A percentile compares a stretch with the other conserved stretches of the same genome.
Conservation (phyloP, 2,888 invertebrate species). For the Drosophila barbarae region DNA sequence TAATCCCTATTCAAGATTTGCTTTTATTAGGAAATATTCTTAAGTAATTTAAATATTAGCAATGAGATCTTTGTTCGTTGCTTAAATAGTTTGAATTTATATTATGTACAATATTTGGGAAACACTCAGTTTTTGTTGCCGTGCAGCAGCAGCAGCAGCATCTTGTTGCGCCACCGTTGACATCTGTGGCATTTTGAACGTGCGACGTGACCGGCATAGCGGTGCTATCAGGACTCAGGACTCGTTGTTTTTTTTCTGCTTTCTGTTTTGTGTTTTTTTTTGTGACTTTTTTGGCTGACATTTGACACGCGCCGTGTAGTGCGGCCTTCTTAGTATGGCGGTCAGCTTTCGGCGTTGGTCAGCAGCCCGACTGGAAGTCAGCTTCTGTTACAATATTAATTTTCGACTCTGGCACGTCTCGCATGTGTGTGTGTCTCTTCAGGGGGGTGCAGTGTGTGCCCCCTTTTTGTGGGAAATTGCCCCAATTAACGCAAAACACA, state of each 20-base stretch:
- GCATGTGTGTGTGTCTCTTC: conserved; percentile 32
- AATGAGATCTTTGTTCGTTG: too few species aligned
- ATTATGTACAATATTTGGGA: rapidly evolving
- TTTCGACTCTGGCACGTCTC: conserved; percentile 53
- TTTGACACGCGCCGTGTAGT: conserved; percentile 67
- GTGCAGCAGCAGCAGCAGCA: conserved; percentile 34
- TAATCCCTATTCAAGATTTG: too few species aligned
- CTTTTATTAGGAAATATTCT: too few species aligned
- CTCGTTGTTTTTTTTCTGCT: conserved; percentile 7
- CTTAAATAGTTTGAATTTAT: neutral
- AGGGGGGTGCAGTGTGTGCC: conserved; percentile 8
- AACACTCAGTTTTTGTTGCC: neutral
- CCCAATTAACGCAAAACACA: conserved; percentile 73
- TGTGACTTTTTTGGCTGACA: conserved; percentile 60
- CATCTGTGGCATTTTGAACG: conserved; percentile 76
- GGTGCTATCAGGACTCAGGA: conserved; percentile 32
- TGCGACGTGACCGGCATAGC: conserved; percentile 75
- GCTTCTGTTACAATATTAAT: conserved; percentile 64
- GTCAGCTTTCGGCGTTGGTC: conserved; percentile 36
- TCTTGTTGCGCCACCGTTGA: conserved; percentile 72
- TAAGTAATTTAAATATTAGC: too few species aligned
- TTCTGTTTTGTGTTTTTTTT: neutral
- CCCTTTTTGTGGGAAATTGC: conserved; percentile 62
- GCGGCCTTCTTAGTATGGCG: conserved; percentile 35
- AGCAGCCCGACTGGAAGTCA: conserved; percentile 11